Conservation (phyloP, 1,140 invertebrate genomes). For the Ceratosolen solmsi region DNA sequence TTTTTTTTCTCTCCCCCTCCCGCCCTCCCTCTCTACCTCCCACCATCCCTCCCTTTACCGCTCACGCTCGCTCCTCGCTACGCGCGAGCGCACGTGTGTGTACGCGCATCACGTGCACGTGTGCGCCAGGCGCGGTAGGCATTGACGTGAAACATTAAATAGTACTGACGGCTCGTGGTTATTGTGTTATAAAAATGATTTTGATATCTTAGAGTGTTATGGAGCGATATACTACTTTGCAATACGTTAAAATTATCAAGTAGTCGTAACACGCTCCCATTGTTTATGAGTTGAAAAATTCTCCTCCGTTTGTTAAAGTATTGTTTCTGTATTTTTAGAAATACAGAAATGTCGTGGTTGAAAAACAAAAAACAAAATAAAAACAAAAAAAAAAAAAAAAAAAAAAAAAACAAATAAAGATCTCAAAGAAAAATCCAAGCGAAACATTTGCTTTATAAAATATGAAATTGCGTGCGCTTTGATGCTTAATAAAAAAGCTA, state of each 20-base stretch:
- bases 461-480: background rate
- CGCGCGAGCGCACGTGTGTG: background rate
- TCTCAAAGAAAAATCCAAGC: too few species aligned
- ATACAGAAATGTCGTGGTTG: too few species aligned
- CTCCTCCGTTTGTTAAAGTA: background rate
- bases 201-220: background rate
- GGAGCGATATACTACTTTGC: background rate
- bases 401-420: too few species aligned
- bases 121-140: background rate
- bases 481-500: background rate
- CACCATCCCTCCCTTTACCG: background rate
- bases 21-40: too few species aligned
- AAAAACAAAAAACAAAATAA: too few species aligned
- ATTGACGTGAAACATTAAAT: conserved; percentile 16
- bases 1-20: too few species aligned
- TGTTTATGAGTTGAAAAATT: background rate
- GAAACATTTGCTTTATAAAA: background rate
- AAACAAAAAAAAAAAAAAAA: too few species aligned
- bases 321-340: too few species aligned
- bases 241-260: background rate
- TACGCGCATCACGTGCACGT: too few species aligned
- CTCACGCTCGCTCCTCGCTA: background rate
- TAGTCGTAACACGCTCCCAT: background rate
- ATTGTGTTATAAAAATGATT: background rate
- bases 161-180: conserved; percentile 5